A percentile compares a stretch with the other conserved stretches of the same genome.
Conservation (phyloP, 2,113 vertebrate genomes). For the Aix galericulata region DNA sequence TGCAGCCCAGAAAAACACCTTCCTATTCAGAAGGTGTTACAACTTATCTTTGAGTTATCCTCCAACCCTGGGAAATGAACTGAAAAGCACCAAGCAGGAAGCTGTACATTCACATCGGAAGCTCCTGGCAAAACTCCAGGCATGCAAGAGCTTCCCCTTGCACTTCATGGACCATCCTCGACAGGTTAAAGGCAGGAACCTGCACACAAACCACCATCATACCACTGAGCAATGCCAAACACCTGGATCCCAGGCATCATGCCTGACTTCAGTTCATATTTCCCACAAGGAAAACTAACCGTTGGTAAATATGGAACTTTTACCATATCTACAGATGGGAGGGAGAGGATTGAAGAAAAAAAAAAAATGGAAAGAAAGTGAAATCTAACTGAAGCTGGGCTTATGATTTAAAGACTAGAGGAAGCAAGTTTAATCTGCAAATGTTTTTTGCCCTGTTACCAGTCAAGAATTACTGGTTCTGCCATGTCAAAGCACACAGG, state of each 20-base stretch:
- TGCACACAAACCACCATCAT: accelerated
- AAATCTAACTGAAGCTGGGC: background rate
- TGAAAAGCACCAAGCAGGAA: background rate
- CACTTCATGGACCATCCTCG: background rate
- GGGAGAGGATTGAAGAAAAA: background rate
- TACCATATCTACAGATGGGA: background rate
- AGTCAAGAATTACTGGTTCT: conserved; percentile 11
- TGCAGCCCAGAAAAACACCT: background rate
- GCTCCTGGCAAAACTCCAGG: background rate
- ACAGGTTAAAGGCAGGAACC: accelerated
- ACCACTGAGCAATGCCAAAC: background rate
- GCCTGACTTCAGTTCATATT: accelerated
- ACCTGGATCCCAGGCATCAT: too few relatives aligned
- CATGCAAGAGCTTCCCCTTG: accelerated
- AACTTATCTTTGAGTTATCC: background rate
- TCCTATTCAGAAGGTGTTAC: background rate
- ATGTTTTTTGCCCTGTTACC: background rate
- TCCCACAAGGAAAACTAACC: background rate
- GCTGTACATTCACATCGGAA: background rate
- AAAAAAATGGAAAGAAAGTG: too few relatives aligned
- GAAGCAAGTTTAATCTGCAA: background rate
- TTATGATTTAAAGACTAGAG: conserved; percentile 2
- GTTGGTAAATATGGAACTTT: background rate
- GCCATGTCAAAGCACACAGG: background rate
- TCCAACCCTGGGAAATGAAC: background rate